Evolutionary conservation across 92 coral and sea anemone genomes (phyloP), one percentile per base, ranked within the genome.

Genomic region (Desmophyllum pertusum): DNA sequence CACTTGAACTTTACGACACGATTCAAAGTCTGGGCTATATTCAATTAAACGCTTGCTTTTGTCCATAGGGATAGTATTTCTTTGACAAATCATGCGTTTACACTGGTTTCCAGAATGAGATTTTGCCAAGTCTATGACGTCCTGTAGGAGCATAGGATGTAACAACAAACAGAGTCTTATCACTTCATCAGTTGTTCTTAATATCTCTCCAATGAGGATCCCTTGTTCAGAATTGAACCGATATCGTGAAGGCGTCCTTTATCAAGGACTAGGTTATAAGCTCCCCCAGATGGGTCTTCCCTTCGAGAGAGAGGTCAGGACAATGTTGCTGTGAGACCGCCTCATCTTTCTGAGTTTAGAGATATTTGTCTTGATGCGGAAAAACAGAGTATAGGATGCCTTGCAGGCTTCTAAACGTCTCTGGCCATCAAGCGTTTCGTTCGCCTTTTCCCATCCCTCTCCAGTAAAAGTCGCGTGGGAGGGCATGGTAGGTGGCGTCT

Each of bases 241-340:
- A n/a, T n/a, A 29, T 48, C 23, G 35, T 33, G n/a, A n/a, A 76
- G 66, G 80, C 80, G 15, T 9, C n/a, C 66, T 76, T 76, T 51
- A 10, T 76, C 67, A 18, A 76, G 43, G 66, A 76, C 67, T 31
- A 76, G 31, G 51, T 76, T 30, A 37, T 76, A 76, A 30, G 80
- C 80, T 51, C 80, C 80, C 51, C 80, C 80, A 76, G 80, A 50
- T 19, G 67, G 65, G 38, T 75, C 64, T 10, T n/a, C n/a, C 62
- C 38, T 46, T 27, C n/a, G n/a, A n/a, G n/a, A n/a, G n/a, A n/a
- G n/a, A n/a, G n/a, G n/a, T 45, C 45, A 3, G 67, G 43, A 25
- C 80, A 76, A 50, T 76, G 66, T 40, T n/a, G 80, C 80, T 51
- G 80, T 76, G 66, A 76, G 80, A 76, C 43, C 80, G 3, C n/a